A percentile compares a stretch with the other conserved stretches of the same genome.
phyloP scores from a whole-genome alignment of 2,888 invertebrate species.

The Hypomecis atomaria region DNA sequence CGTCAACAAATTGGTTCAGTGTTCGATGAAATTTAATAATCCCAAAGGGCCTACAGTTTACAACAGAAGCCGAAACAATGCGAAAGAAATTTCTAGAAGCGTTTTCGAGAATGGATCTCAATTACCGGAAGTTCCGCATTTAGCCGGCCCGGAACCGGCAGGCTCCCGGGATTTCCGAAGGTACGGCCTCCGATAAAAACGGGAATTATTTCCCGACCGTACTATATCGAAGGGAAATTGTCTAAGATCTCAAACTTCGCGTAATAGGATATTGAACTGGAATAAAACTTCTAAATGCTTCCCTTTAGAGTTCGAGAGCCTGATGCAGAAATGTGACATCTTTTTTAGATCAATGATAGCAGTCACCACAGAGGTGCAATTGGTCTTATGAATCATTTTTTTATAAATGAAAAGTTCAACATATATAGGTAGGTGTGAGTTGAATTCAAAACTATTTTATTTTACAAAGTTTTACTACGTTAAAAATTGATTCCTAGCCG shows the following conservation, averaged over 20 bases:
- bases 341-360: too few relatives aligned
- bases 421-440: too few relatives aligned
- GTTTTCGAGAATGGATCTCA: constrained; percentile 56
- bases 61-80: constrained; percentile 50
- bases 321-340: too few relatives aligned
- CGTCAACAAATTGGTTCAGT: constrained; percentile 21
- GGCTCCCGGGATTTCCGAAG: constrained; percentile 49
- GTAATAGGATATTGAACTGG: constrained; percentile 16
- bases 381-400: too few relatives aligned
- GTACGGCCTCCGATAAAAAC: constrained; percentile 44
- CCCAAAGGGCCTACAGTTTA: constrained; percentile 34
- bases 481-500: too few relatives aligned
- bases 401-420: too few relatives aligned
- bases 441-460: too few relatives aligned
- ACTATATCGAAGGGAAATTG: constrained; percentile 33
- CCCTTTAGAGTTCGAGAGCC: neutral
- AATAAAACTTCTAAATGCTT: constrained; percentile 16
- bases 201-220: constrained; percentile 37
- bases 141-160: constrained; percentile 48
- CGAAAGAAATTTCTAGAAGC: constrained; percentile 45
- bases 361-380: too few relatives aligned
- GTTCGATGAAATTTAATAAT: constrained; percentile 34
- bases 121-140: constrained; percentile 57
- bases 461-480: too few relatives aligned
- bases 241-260: constrained; percentile 32